These are phyloP conservation scores for Bergia sp. DNA, from an alignment of 92 coral and sea anemone genomes.

Conservation along the genomic window DNA sequence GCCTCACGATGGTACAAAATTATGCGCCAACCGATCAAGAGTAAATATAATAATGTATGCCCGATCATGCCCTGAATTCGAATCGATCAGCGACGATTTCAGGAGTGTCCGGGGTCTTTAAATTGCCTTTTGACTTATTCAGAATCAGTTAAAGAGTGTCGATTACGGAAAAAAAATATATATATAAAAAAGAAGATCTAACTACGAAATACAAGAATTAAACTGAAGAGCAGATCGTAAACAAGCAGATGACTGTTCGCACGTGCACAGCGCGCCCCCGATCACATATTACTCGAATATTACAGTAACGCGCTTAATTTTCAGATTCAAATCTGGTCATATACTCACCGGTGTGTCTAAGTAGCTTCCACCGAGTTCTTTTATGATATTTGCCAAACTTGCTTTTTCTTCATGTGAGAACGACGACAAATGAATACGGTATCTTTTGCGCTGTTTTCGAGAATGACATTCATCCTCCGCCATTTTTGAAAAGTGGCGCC, in stretches of 20 bases:
- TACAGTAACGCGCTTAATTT: too few species aligned
- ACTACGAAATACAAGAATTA: too few species aligned
- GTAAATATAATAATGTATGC: too few species aligned
- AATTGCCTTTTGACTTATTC: neutral
- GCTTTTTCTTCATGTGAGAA: conserved; percentile 76
- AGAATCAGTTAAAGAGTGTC: neutral
- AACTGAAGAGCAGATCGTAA: neutral
- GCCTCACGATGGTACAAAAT: neutral
- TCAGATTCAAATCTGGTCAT: neutral
- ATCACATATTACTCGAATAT: too few species aligned
- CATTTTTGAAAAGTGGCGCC: conserved; percentile 59
- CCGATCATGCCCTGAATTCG: neutral
- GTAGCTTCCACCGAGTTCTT: conserved; percentile 85
- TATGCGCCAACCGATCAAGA: too few species aligned
- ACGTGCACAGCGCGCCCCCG: too few species aligned
- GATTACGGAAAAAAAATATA: neutral
- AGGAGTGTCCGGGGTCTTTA: neutral
- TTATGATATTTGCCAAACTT: conserved; percentile 65
- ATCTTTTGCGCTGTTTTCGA: conserved; percentile 61
- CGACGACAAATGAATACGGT: conserved; percentile 81
- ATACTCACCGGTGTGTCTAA: conserved; percentile 82
- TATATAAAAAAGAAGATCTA: neutral
- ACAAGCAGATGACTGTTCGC: neutral
- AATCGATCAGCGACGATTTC: neutral
- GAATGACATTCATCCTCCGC: conserved; percentile 46